phyloP scores from a whole-genome alignment of 2,797 vertebrate genomes.

The Yasuhikotakia modesta region DNA sequence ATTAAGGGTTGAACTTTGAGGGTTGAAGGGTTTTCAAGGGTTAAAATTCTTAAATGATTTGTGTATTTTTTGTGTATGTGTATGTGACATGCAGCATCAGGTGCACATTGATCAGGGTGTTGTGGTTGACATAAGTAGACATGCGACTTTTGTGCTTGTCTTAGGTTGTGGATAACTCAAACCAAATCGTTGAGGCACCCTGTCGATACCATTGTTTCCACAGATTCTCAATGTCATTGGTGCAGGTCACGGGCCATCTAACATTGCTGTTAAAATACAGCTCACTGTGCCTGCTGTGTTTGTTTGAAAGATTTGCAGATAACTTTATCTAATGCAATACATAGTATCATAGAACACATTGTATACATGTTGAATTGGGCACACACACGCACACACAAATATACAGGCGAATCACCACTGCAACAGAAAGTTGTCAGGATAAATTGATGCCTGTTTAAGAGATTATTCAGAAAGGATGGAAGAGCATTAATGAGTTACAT shows the following conservation, averaged over 20 bases:
- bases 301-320: not conserved
- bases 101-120: constrained; percentile 23
- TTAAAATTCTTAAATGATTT: constrained; percentile 3
- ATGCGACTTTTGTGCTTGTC: constrained; percentile 15
- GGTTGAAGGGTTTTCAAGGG: too few relatives aligned
- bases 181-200: constrained; percentile 2
- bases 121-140: constrained; percentile 9
- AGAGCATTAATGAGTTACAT: constrained; percentile 16
- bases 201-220: constrained; percentile 23
- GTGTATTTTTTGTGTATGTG: constrained; percentile 8
- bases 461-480: not conserved
- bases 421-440: not conserved
- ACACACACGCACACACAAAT: not conserved
- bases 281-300: not conserved
- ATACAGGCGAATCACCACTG: not conserved
- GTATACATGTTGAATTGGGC: not conserved
- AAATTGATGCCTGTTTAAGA: constrained; percentile 19
- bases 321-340: not conserved
- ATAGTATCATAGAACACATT: not conserved
- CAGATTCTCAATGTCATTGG: constrained; percentile 41
- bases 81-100: constrained; percentile 30
- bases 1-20: constrained; percentile 38
- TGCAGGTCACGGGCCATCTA: constrained; percentile 18
- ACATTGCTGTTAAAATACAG: not conserved
- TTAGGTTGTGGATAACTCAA: constrained; percentile 8